Evolutionary conservation across 2,888 invertebrate species (phyloP), one percentile per base, ranked within the genome.

Genomic region (Elmis aenea): DNA sequence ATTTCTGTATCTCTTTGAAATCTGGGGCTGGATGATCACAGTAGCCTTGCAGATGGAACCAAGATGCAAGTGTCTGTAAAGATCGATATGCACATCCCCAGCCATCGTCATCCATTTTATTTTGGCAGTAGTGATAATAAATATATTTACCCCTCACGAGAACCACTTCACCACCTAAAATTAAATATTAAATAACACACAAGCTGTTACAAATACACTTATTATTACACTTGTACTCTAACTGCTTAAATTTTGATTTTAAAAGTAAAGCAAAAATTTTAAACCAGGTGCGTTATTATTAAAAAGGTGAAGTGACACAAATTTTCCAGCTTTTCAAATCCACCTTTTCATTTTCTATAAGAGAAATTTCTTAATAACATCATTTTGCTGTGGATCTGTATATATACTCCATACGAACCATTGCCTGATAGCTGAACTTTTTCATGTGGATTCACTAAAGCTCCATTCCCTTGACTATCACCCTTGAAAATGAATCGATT

Each of bases 41-140:
- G 60, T 86, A 91, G 6, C 90, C 92, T 69, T 94, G 92, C 55
- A 58, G 44, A 76, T 78, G 77, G 62, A 90, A 94, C 99, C 99
- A 99, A 0, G 96, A 96, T 48, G 89, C 81, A 45, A 99, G 76
- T 0, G 97, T 96, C 71, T 99, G 99, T 57, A 99, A 73, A 1
- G 96, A 96, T 42, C 99, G 78, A 63, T 99, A 99, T 0, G 99
- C 99, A 71, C 99, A 99, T 3, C 99, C 99, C 99, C 99, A 99
- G n/a, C 94, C 94, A 13, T 40, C 31, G 64, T 87, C 85, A 66
- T 96, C 86, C 62, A 92, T 81, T 50, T 80, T 77, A 59, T 96
- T 87, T 66, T 96, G 95, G 82, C 92, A 85, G 66, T 99, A 99
- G 67, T 99, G 99, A 63, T 93, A 86, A 68, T 99, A 99, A 10